These are phyloP conservation scores for Cottus gobio DNA, from an alignment of 2,113 vertebrate species.

Conservation along the genomic window DNA sequence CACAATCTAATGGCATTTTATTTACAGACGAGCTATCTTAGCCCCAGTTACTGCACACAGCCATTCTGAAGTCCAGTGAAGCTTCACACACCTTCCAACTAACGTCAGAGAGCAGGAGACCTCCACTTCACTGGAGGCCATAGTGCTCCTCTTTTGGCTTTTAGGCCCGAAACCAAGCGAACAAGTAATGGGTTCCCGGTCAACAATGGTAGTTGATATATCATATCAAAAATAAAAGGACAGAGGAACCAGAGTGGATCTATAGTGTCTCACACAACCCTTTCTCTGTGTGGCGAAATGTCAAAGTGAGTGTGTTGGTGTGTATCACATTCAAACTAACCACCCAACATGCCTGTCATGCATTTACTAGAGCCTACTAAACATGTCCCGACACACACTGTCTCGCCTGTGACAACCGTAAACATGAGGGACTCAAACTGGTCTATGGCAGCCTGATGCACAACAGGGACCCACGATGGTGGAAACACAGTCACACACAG, in stretches of 20 bases:
- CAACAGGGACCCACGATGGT: background rate
- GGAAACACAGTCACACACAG: background rate
- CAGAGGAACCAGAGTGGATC: background rate
- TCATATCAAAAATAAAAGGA: constrained; percentile 3
- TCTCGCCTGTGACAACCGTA: constrained; percentile 39
- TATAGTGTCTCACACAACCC: background rate
- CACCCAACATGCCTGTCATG: constrained; percentile 22
- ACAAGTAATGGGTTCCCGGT: background rate
- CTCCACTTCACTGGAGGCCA: background rate
- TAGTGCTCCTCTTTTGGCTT: background rate
- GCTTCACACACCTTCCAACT: background rate
- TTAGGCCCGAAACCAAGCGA: background rate
- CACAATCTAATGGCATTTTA: background rate
- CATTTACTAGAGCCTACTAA: constrained; percentile 27
- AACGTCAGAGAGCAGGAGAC: background rate
- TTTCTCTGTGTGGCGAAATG: constrained; percentile 12
- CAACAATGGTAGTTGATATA: background rate
- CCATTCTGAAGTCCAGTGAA: background rate
- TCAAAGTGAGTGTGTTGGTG: constrained; percentile 16
- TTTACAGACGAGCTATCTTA: background rate
- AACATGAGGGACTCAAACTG: constrained; percentile 42
- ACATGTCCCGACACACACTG: constrained; percentile 40
- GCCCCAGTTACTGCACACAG: background rate
- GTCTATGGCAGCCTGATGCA: background rate
- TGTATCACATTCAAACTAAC: constrained; percentile 58